Evolutionary conservation across 2,113 vertebrate species (phyloP), one percentile per base, ranked within the genome.

Genomic region (Limnothrissa miodon): DNA sequence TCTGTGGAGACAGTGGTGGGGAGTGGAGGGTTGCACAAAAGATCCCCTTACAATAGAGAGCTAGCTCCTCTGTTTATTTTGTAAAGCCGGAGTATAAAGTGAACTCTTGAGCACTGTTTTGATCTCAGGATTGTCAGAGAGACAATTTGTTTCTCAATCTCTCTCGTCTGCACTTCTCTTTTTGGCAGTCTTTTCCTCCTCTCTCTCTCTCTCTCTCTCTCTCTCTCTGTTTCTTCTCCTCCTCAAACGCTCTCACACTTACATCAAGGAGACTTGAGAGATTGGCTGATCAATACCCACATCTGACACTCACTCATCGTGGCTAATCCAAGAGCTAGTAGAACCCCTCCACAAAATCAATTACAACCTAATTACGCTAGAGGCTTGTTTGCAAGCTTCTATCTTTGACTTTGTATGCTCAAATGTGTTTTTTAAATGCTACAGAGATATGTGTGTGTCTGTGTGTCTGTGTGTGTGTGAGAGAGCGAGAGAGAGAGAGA

Each of bases 351-450:
- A 90, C 92, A 91, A 93, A 94, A 95, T 95, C 94, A 93, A 95
- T 95, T 93, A 93, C 93, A 95, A 93, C 91, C 93, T 93, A 93
- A 95, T 95, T 93, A 94, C 90, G 90, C 91, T 91, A 89, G 90
- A 90, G 87, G 90, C 92, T 89, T 84, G 84, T 92, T 93, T 86
- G 84, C 89, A 25, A 90, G 88, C 89, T 92, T 93, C 92, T 90
- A 93, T 92, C 90, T 89, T 78, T 23, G 17, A 87, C 80, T 29
- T 46, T 5, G 59, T 81, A 33, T 39, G 45, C 62, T 70, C 62
- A 13, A 13, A 36, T 78, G 79, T 46, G 45, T 80, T 83, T 56
- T 79, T 79, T 56, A 48, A 56, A 82, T 83, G 29, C 59, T 29
- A 39, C 11, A 1, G 46, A 39, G 42, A 1, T n/a, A 13, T 59